Conservation (phyloP, 2,113 vertebrate genomes). For the Gopherus flavomarginatus region DNA sequence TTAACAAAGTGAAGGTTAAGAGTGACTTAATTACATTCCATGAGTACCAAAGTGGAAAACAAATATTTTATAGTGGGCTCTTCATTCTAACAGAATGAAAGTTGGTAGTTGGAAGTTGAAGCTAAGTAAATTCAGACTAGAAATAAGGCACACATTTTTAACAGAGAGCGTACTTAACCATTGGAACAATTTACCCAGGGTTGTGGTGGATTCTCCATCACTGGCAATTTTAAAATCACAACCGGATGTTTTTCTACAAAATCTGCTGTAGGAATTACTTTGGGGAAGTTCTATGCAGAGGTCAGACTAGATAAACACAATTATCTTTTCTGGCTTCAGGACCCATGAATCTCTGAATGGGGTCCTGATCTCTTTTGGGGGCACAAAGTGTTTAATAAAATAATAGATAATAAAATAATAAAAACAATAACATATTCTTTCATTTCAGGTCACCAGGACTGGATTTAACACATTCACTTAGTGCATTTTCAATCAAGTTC, state of each 20-base stretch:
- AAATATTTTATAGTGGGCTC: too few species aligned
- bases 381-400: background rate
- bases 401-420: background rate
- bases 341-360: background rate
- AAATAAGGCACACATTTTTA: too few species aligned
- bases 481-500: fast-evolving
- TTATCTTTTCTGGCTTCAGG: background rate
- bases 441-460: background rate
- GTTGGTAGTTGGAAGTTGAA: too few species aligned
- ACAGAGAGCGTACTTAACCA: too few species aligned
- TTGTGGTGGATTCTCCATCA: too few species aligned
- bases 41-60: too few species aligned
- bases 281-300: background rate
- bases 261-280: background rate
- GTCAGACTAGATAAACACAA: background rate
- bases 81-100: too few species aligned
- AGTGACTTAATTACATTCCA: too few species aligned
- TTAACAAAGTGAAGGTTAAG: too few species aligned
- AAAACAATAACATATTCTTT: background rate
- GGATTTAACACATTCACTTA: background rate
- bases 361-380: background rate
- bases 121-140: too few species aligned
- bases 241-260: background rate
- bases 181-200: too few species aligned
- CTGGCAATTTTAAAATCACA: background rate